Evolutionary conservation across 2,113 vertebrate genomes (phyloP).

Genomic region (Neotoma lepida): DNA sequence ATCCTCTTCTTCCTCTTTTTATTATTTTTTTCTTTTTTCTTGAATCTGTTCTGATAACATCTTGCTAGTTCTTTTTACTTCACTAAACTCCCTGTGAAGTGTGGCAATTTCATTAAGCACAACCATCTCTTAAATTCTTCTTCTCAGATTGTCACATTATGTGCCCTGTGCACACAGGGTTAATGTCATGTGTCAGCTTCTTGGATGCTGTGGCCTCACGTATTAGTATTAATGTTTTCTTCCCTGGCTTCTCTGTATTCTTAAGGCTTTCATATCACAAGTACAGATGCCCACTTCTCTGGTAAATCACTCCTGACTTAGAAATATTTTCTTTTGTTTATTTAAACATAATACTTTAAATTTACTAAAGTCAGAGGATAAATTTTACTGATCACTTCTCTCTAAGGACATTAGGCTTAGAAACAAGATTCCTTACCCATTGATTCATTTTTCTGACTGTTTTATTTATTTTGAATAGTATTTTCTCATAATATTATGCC

Average conservation of each 20-base stretch:
- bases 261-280: not conserved
- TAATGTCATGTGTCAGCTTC: not conserved
- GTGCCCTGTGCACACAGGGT: not conserved
- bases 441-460: not conserved
- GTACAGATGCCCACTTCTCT: not conserved
- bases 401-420: not conserved
- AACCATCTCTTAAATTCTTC: not conserved
- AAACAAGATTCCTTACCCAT: not conserved
- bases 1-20: not conserved
- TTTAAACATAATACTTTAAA: not conserved
- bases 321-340: not conserved
- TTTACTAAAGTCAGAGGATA: no score
- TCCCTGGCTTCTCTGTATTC: not conserved
- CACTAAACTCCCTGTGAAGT: not conserved
- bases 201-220: not conserved
- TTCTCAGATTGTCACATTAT: not conserved
- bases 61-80: not conserved
- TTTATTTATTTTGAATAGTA: constrained; percentile 23
- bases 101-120: not conserved
- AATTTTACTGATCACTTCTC: not conserved
- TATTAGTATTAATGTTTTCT: not conserved
- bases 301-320: not conserved
- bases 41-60: not conserved
- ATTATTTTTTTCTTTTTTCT: not conserved
- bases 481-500: not conserved